Conservation (phyloP, 2,113 vertebrate species). For the Pungitius pungitius region DNA sequence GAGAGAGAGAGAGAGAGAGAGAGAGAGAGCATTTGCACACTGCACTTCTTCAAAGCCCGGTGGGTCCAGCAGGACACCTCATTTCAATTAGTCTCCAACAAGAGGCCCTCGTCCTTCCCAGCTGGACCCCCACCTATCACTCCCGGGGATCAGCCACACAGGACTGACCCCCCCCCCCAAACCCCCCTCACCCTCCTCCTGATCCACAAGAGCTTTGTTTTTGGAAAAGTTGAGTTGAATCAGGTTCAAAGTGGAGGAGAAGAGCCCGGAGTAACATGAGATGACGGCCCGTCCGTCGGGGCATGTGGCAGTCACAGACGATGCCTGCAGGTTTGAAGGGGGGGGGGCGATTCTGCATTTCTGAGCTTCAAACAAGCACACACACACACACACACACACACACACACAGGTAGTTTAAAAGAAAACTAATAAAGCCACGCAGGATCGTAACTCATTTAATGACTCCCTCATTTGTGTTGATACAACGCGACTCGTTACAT, state of each 20-base stretch:
- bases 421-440: background rate
- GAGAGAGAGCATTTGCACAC: too few relatives aligned
- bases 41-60: constrained; percentile 67
- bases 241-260: constrained; percentile 66
- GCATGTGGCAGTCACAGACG: constrained; percentile 18
- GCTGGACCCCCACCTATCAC: constrained; percentile 67
- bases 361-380: background rate
- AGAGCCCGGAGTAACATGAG: constrained; percentile 51
- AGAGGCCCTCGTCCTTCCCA: constrained; percentile 40
- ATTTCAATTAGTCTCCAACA: constrained; percentile 68
- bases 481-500: constrained; percentile 26
- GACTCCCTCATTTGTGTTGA: constrained; percentile 5
- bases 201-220: constrained; percentile 47
- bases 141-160: constrained; percentile 48
- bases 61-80: constrained; percentile 54
- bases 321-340: background rate
- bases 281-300: constrained; percentile 27
- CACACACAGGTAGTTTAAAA: background rate
- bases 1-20: too few relatives aligned
- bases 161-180: constrained; percentile 23
- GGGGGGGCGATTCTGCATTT: constrained; percentile 10
- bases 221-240: constrained; percentile 54
- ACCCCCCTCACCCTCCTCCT: constrained; percentile 15
- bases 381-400: background rate
- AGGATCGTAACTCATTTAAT: constrained; percentile 9